Percentiles rank a stretch among this genome's conserved stretches.
Conservation (phyloP, 2,888 invertebrate species). For the Hydropsyche betteni region DNA sequence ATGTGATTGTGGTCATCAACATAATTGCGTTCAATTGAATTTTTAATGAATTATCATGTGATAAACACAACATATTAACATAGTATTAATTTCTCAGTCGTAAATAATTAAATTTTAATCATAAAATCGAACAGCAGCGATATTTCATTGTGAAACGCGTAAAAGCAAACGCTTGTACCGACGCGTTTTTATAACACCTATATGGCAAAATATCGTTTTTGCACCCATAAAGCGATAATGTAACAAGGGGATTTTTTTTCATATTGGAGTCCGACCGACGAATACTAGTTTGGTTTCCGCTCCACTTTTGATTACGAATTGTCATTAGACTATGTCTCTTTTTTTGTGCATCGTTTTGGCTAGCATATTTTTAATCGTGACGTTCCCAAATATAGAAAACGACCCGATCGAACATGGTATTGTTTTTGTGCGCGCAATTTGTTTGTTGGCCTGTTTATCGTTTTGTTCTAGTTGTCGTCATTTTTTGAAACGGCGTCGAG, state of each 20-base stretch:
- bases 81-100: too few relatives aligned
- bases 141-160: neutral
- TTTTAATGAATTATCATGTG: too few relatives aligned
- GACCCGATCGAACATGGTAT: neutral
- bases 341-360: neutral
- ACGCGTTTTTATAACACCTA: conserved; percentile 8
- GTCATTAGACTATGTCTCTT: conserved; percentile 10
- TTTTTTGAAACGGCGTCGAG: too few relatives aligned
- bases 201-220: conserved; percentile 15
- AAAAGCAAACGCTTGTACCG: conserved; percentile 24
- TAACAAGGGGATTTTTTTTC: conserved; percentile 26
- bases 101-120: too few relatives aligned
- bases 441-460: too few relatives aligned
- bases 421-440: too few relatives aligned
- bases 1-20: too few relatives aligned
- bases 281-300: conserved; percentile 33
- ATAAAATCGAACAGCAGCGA: too few relatives aligned
- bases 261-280: neutral
- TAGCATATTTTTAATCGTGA: conserved; percentile 11
- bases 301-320: conserved; percentile 26
- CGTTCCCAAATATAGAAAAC: conserved; percentile 22
- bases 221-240: conserved; percentile 13
- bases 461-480: too few relatives aligned
- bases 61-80: too few relatives aligned
- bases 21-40: too few relatives aligned